Evolutionary conservation across 2,797 vertebrate species (phyloP).

Genomic region (Poecilia wingei): DNA sequence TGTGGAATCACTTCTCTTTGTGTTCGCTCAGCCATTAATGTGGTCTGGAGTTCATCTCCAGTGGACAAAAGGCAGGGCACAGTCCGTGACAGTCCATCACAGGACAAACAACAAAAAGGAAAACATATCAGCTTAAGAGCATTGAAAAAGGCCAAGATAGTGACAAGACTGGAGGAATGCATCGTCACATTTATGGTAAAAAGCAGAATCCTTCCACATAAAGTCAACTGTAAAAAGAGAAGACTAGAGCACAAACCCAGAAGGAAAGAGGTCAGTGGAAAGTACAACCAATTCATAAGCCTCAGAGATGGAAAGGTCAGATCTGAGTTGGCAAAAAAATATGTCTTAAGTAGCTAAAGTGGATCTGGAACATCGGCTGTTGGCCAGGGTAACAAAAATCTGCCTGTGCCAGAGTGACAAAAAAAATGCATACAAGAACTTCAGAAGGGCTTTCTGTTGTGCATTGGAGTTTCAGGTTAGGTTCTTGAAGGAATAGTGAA

Average conservation of each 20-base stretch:
- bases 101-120: neutral
- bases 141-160: neutral
- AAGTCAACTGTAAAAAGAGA: neutral
- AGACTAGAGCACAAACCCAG: neutral
- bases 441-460: neutral
- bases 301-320: neutral
- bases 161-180: neutral
- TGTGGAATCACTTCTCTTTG: neutral
- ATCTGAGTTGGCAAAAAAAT: neutral
- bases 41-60: neutral
- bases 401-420: neutral
- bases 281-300: constrained; percentile 1
- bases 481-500: neutral
- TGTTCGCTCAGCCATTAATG: neutral
- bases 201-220: neutral
- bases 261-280: neutral
- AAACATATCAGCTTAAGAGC: neutral
- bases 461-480: neutral
- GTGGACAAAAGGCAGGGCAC: neutral
- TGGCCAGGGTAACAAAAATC: neutral
- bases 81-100: neutral
- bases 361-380: neutral
- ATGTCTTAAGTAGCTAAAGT: neutral
- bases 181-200: neutral
- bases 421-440: neutral